Base-by-base conservation (phyloP, 2,888 invertebrate species). In the Halocaridina rubra region DNA sequence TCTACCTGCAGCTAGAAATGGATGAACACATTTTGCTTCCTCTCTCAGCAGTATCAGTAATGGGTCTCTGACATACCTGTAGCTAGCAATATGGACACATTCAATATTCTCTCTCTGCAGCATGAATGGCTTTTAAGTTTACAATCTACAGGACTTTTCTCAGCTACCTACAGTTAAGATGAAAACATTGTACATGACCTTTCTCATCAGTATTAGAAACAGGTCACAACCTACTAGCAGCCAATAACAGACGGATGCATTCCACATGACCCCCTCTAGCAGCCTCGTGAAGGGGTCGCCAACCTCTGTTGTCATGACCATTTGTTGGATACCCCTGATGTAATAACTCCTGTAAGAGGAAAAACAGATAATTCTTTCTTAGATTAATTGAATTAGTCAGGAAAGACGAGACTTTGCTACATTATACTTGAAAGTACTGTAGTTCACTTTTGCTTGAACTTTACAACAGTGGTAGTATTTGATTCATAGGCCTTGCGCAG, bases 231-330 rank as follows among this genome's bases (percentile, higher is more conserved):
- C 13, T 64, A 64, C 57, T 24, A 82, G 76, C 67, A 22, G 77
- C 76, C 57, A 67, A 10, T 8, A 76, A 33, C 19, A 53, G 33
- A 0, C 77, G 71, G 13, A 77, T 77, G 71, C 71, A 77, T 19
- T 84, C 74, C 22, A 61, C 64, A 24, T 75, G 46, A 30, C 79
- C 84, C 4, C 39, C 29, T 3, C 19, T 29, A 0, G 84, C 84
- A 16, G 79, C 84, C 29, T 79, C 79, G 27, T 84, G 84, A n/a
- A 84, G 33, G 4, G 84, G 79, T 7, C 53, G 72, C 84, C 84
- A 84, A 1, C 84, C 84, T n/a, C 79, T 72, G 67, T 84, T 84
- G 79, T 84, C 84, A 46, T 67, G 67, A 1, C 46, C 53, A 61
- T 46, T 75, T 30, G 79, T 75, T 4, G 79, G 57, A 24, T 57